phyloP scores from a whole-genome alignment of 2,113 vertebrate genomes.

The Drymodes brunneopygia region DNA sequence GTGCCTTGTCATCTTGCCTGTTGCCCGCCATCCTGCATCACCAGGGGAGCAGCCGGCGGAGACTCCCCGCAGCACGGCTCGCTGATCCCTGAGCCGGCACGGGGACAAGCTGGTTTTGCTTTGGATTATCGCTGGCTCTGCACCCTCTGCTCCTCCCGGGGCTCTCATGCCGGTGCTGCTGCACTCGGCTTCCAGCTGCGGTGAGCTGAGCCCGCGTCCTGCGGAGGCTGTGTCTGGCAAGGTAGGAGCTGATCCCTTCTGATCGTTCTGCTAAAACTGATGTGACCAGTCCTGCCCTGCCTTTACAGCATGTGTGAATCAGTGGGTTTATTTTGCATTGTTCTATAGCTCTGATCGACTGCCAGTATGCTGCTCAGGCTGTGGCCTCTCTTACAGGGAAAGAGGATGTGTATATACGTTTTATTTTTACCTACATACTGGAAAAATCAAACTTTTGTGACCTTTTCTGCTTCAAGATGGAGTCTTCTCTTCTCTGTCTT shows the following conservation, averaged over 20 bases:
- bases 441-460: neutral
- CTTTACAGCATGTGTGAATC: neutral
- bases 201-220: neutral
- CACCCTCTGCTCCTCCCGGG: neutral
- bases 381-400: neutral
- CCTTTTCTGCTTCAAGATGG: neutral
- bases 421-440: neutral
- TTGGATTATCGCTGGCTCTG: neutral
- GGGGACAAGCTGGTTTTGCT: neutral
- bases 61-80: neutral
- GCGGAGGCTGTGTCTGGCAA: neutral
- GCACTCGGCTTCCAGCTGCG: neutral
- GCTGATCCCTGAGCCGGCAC: neutral
- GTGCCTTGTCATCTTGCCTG: neutral
- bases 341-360: neutral
- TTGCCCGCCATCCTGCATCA: neutral
- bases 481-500: neutral
- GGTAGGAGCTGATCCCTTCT: conserved; percentile 24
- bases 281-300: neutral
- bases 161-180: neutral
- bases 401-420: neutral
- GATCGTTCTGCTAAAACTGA: neutral
- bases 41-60: neutral
- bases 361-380: neutral
- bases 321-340: neutral